Base-by-base conservation (phyloP, 2,888 invertebrate species). In the Cosmia pyralina region DNA sequence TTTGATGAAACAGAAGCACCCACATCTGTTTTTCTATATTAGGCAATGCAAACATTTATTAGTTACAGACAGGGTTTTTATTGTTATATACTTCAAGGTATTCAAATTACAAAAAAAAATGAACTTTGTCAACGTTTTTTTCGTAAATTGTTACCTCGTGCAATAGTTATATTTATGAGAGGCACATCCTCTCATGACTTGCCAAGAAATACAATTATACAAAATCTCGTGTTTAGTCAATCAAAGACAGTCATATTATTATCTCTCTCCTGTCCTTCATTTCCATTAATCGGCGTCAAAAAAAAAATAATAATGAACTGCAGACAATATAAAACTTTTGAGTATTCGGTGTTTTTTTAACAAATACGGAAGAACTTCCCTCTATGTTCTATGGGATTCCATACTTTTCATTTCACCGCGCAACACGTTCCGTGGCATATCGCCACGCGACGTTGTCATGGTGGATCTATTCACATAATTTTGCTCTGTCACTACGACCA, bases 401-500 rank as follows among this genome's bases (percentile, higher is more conserved):
- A 3, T n/a, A 76, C 4, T 19, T 17, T 19, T 22, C 13, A 44
- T 15, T 52, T 28, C 22, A 17, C n/a, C 1, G 10, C 17, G 1
- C 22, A 8, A 58, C 58, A n/a, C 17, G 3, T 10, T 58, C 44
- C 17, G 2, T 57, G 3, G 4, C 48, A 15, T 34, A 17, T 10
- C 1, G 13, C 34, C 11, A 34, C 17, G 13, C 28, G n/a, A 13
- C 2, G 0, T n/a, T 68, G n/a, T n/a, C 52, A 28, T 13, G 1
- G 19, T 41, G 17, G 2, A 8, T 38, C 28, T 48, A 52, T 62
- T 28, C 19, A 55, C 13, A 22, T 34, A 41, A n/a, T 50, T 73
- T 44, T 53, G 70, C 75, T 11, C 17, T 11, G 58, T 81, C 79
- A 83, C 44, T 3, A 0, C 34, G 73, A 82, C 72, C 78, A 69